Conservation (phyloP, 1,140 invertebrate species). For the Homalodisca vitripennis region DNA sequence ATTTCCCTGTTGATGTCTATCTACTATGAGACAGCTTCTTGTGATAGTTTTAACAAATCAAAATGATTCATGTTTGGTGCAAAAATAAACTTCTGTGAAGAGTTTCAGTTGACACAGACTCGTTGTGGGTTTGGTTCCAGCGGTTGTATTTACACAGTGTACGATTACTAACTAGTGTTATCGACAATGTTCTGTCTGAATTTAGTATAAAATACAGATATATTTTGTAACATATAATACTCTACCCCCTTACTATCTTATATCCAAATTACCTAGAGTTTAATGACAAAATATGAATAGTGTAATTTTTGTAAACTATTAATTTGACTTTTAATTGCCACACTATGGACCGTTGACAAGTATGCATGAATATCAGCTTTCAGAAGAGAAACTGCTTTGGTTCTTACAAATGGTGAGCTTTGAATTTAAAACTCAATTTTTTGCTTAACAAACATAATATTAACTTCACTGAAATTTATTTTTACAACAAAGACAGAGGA, state of each 20-base stretch:
- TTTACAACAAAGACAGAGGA: constrained; percentile 11
- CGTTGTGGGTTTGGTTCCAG: neutral
- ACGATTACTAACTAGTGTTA: neutral
- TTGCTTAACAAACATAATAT: too few relatives aligned
- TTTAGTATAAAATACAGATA: neutral
- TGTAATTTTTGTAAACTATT: too few relatives aligned
- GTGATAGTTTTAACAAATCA: constrained; percentile 26
- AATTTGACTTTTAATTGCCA: too few relatives aligned
- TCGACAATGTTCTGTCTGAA: neutral
- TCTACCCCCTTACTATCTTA: constrained; percentile 2
- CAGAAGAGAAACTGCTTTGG: neutral
- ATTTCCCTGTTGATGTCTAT: constrained; percentile 11
- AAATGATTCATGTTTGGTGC: constrained; percentile 12
- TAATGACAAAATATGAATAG: neutral
- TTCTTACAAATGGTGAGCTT: neutral
- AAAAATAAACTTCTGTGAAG: constrained; percentile 18
- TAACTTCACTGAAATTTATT: constrained; percentile 24
- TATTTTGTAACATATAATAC: constrained; percentile 19
- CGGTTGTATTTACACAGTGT: neutral
- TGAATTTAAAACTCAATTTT: neutral
- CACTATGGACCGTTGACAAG: neutral
- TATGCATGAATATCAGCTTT: constrained; percentile 1
- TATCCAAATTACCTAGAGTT: neutral
- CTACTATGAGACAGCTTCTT: constrained; percentile 16
- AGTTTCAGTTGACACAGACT: neutral